Percentiles rank a stretch among this genome's conserved stretches.
Evolutionary conservation across 2,888 invertebrate genomes (phyloP).

Genomic region (Eupithecia pulchellata): DNA sequence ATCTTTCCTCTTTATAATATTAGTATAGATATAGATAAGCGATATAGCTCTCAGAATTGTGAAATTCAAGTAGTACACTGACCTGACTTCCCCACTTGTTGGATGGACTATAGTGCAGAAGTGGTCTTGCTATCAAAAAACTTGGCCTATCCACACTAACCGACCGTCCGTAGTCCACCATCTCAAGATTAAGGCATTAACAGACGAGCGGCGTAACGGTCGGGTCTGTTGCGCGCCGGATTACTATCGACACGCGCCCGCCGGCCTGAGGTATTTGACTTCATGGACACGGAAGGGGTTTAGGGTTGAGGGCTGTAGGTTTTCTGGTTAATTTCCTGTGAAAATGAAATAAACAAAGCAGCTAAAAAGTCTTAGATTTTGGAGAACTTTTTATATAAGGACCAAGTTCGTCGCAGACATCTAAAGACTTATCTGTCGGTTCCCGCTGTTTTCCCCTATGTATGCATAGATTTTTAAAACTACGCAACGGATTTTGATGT

Average conservation of each 20-base stretch:
- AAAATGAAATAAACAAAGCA: background rate
- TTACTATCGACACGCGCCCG: slow-evolving; percentile 40
- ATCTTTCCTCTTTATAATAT: too few species aligned
- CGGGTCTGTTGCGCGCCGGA: slow-evolving; percentile 40
- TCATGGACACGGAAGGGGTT: slow-evolving; percentile 2
- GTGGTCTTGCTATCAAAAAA: too few species aligned
- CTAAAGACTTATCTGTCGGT: background rate
- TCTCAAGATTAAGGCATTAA: slow-evolving; percentile 84
- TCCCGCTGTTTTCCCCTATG: too few species aligned
- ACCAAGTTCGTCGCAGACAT: background rate
- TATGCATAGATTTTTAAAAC: too few species aligned
- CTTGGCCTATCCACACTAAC: slow-evolving; percentile 56
- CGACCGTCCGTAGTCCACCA: slow-evolving; percentile 64
- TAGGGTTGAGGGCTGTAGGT: background rate
- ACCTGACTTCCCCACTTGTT: too few species aligned
- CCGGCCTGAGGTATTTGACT: slow-evolving; percentile 2
- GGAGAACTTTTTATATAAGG: background rate
- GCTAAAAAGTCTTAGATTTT: background rate
- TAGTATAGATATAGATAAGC: too few species aligned
- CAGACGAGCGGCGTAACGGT: slow-evolving; percentile 53
- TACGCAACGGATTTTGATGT: too few species aligned
- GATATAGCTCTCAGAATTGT: too few species aligned
- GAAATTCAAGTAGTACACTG: too few species aligned
- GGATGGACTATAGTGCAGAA: too few species aligned
- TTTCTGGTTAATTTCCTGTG: background rate